Percentiles rank a stretch among this genome's conserved stretches.
Evolutionary conservation across 2,113 vertebrate genomes (phyloP).

Genomic region (Parus major): DNA sequence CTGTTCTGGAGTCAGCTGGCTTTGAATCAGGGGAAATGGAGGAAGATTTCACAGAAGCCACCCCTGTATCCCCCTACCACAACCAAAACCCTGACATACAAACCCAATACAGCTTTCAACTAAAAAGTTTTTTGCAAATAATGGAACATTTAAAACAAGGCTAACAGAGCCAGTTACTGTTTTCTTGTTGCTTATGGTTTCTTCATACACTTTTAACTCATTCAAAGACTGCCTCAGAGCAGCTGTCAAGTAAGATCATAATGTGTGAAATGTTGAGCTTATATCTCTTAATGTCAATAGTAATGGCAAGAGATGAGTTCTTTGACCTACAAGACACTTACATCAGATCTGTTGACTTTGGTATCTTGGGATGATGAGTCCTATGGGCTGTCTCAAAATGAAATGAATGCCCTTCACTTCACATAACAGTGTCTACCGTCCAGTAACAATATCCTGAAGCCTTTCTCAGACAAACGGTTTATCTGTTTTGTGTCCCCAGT

Average conservation of each 20-base stretch:
- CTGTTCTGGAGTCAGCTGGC: neutral
- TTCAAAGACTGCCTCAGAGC: neutral
- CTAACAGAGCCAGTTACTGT: neutral
- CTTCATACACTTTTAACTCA: neutral
- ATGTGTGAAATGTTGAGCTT: neutral
- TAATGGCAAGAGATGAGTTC: neutral
- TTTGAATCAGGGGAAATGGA: neutral
- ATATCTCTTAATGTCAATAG: neutral
- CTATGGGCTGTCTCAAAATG: neutral
- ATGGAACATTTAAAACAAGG: neutral
- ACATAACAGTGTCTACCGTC: neutral
- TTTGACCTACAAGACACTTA: neutral
- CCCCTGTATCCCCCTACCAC: too few species aligned
- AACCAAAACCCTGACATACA: neutral
- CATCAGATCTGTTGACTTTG: neutral
- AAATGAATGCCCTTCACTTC: neutral
- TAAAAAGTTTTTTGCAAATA: neutral
- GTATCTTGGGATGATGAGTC: neutral
- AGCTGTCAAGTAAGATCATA: neutral
- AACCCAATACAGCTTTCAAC: neutral
- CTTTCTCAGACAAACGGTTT: neutral
- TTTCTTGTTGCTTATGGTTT: neutral
- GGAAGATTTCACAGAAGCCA: neutral
- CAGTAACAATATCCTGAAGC: neutral
- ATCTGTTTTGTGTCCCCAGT: fast-evolving